A percentile compares a stretch with the other conserved stretches of the same genome.
phyloP scores from a whole-genome alignment of 2,888 invertebrate genomes.

The Meghimatium bilineatum region DNA sequence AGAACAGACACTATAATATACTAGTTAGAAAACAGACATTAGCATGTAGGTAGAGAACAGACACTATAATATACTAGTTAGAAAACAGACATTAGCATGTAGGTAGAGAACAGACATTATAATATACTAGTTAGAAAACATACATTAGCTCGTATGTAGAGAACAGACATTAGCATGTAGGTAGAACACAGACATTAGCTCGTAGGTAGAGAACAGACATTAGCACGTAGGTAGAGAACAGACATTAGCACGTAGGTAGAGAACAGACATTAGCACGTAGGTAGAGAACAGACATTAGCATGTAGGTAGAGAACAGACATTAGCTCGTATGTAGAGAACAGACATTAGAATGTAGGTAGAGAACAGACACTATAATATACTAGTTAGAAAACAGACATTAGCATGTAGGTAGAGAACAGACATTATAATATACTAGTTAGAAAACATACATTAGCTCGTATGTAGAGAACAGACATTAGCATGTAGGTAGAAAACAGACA shows the following conservation, averaged over 20 bases:
- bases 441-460: not conserved
- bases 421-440: not conserved
- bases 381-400: not conserved
- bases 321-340: not conserved
- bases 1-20: not conserved
- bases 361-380: not conserved
- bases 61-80: no score
- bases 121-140: no score
- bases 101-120: no score
- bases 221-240: not conserved
- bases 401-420: not conserved
- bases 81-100: no score
- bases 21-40: no score
- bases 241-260: not conserved
- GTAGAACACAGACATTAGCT: no score
- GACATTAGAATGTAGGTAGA: not conserved
- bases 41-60: not conserved
- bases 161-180: no score
- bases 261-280: not conserved
- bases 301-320: not conserved
- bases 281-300: not conserved
- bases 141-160: no score
- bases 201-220: no score
- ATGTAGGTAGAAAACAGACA: not conserved
- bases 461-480: not conserved